Evolutionary conservation across 2,797 vertebrate genomes (phyloP), one percentile per base, ranked within the genome.

Genomic region (Sebastiscus tertius): DNA sequence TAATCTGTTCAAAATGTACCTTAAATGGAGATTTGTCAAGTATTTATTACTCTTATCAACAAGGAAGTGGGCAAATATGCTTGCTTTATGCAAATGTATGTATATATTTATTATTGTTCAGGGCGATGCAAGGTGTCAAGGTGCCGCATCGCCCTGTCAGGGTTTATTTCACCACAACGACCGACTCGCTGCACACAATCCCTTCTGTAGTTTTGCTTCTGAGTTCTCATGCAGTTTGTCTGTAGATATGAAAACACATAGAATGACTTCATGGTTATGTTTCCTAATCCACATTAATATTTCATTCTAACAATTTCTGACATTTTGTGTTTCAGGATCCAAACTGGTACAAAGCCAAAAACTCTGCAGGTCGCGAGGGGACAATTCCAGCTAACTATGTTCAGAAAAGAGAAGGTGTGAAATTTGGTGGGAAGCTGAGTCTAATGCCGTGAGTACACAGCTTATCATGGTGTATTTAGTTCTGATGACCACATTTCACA

Each of bases 301-400:
- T 64, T 61, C 16, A 29, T 58, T 63, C 58, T 5, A 1, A 24
- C 13, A 2, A 20, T 55, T 46, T 36, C 39, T 85, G 49, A 64
- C 29, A 24, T 84, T 54, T 87, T 52, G 11, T 77, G 16, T 90
- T 79, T 1, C 88, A 99, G 99, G 98, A 99, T 87, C 97, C 98
- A 87, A 99, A 99, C 83, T 99, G 99, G 99, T 99, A 99, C 96
- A 98, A 97, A 94, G 99, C 99, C 10, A 98, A 97, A 93, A 99
- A 99, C 88, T 93, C 96, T 66, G 94, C 96, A 61, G 98, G 99
- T 70, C 96, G 89, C 8, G 97, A 99, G 85, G 99, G 98, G 70
- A 98, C 97, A 76, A 99, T 99, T 77, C 99, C 99, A 0, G 97
- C 97, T 49, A 99, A 99, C 94, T 99, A 99, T 2, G 98, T 99